Base-by-base conservation (phyloP, 2,888 invertebrate species). In the Apamea crenata region DNA sequence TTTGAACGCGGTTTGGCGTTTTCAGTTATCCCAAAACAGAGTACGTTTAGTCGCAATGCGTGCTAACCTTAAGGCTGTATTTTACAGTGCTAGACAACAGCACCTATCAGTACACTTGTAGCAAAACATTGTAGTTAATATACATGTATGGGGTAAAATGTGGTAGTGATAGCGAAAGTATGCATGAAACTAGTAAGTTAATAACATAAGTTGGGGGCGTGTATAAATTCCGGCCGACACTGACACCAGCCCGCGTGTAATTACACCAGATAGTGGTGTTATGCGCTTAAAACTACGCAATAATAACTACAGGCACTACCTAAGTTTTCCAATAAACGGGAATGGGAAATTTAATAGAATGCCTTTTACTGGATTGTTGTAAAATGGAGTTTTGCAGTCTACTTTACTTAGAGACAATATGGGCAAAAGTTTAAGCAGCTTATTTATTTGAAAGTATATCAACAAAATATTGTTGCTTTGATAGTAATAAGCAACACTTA, bases 251-350 rank as follows among this genome's bases (percentile, higher is more conserved):
- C 83, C 90, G 90, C 91, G 89, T 92, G 93, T 96, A 95, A 96
- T 96, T 96, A 96, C 94, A 93, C 91, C 91, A 92, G 94, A 95
- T 94, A 93, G 93, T 93, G 91, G 91, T 92, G 91, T 93, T 92
- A 94, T 95, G 93, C 93, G 84, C 86, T 83, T 86, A 93, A 91
- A 85, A 89, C 87, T 81, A 82, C 83, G 81, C 81, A 84, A 81
- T 85, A 89, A 87, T 89, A 87, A 82, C 84, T 83, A 74, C 77
- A 59, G 78, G 40, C 77, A 74, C 74, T 81, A 71, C 68, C 68
- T 79, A 85, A 88, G 81, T 89, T 85, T 86, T 78, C 84, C 79
- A 87, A 88, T 89, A 87, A 88, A 83, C 73, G 82, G 25, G 66
- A 72, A 85, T 80, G 77, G 82, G 70, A 80, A 74, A 81, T 84